Percentiles rank a stretch among this genome's conserved stretches.
phyloP scores from a whole-genome alignment of 53 echinoderm and acorn worm species.

The Pentamera pediparva region DNA sequence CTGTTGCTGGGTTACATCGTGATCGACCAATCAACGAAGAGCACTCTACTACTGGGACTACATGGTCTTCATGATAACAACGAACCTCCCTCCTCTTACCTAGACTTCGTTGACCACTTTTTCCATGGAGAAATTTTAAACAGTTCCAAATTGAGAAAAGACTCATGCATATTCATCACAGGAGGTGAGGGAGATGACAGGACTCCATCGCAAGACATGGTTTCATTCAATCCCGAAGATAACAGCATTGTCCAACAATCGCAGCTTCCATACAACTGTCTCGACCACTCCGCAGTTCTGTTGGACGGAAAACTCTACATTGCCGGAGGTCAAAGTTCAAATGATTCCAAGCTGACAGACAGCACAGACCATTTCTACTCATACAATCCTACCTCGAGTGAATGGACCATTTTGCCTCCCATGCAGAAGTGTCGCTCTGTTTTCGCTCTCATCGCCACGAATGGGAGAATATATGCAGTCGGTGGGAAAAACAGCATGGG shows the following conservation, averaged over 20 bases:
- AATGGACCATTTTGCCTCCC: conserved; percentile 65
- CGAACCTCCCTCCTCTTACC: background rate
- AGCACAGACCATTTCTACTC: conserved; percentile 71
- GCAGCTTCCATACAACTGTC: conserved; percentile 17
- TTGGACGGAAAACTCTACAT: conserved; percentile 40
- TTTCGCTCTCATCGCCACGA: conserved; percentile 56
- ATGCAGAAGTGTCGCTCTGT: conserved; percentile 79
- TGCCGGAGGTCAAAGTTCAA: conserved; percentile 76
- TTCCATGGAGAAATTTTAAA: background rate
- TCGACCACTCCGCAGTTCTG: conserved; percentile 44
- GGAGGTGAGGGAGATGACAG: conserved; percentile 16
- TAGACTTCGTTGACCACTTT: background rate
- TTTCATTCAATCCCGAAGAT: conserved; percentile 7
- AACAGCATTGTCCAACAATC: conserved; percentile 7
- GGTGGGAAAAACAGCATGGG: conserved; percentile 86
- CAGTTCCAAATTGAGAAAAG: background rate
- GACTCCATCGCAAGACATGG: background rate
- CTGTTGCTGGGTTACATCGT: background rate
- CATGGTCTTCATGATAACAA: background rate
- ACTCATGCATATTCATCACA: background rate
- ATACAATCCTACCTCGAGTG: conserved; percentile 41
- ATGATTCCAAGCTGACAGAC: conserved; percentile 65
- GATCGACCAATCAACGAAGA: background rate
- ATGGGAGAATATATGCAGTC: conserved; percentile 68
- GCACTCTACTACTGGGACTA: background rate